These are phyloP conservation scores for Idaea straminata DNA, from an alignment of 2,888 invertebrate genomes.

Conservation along the genomic window DNA sequence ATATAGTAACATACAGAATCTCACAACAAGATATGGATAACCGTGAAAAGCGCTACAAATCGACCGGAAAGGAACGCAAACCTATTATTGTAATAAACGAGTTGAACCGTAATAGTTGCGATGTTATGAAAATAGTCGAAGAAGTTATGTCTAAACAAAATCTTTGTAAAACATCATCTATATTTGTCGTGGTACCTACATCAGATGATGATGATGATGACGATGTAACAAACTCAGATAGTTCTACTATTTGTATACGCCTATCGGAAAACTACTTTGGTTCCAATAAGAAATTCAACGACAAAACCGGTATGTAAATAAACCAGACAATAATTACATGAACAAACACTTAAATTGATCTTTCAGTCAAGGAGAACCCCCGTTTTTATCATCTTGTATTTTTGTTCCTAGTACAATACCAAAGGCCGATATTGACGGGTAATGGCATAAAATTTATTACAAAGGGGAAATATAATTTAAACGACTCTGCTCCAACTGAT, in stretches of 20 bases:
- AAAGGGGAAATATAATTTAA: neutral
- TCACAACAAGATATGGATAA: neutral
- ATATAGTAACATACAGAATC: neutral
- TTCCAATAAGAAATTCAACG: constrained; percentile 18
- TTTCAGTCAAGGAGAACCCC: neutral
- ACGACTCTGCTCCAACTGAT: neutral
- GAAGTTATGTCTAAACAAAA: constrained; percentile 32
- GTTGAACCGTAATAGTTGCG: constrained; percentile 26
- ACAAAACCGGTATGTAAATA: neutral
- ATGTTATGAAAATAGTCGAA: constrained; percentile 34
- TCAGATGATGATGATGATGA: constrained; percentile 35
- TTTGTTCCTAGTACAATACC: neutral
- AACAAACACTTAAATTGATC: neutral
- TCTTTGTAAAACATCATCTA: constrained; percentile 37
- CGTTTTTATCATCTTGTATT: neutral
- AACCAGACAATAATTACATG: neutral
- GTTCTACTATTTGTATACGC: constrained; percentile 40
- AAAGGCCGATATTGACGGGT: neutral
- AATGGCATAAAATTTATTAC: neutral
- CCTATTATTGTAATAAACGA: constrained; percentile 34
- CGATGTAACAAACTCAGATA: constrained; percentile 20
- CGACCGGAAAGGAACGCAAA: constrained; percentile 10
- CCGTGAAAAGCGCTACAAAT: neutral
- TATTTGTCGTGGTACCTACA: constrained; percentile 44
- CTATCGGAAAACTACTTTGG: constrained; percentile 32